phyloP scores from a whole-genome alignment of 2,888 invertebrate species.

The Yponomeuta sedellus region DNA sequence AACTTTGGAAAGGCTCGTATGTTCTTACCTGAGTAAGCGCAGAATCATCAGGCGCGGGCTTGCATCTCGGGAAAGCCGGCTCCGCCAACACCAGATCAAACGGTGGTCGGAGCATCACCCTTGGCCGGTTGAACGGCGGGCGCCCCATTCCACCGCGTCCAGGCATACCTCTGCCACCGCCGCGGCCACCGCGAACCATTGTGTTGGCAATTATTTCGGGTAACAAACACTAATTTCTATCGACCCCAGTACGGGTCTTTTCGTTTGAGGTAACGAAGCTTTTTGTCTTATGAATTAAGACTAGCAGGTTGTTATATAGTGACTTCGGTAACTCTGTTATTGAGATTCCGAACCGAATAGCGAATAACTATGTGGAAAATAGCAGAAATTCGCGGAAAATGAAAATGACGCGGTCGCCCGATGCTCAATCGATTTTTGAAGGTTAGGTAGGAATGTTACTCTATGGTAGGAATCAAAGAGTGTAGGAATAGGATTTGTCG shows the following conservation, averaged over 20 bases:
- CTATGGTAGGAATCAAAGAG: too few relatives aligned
- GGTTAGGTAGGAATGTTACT: too few relatives aligned
- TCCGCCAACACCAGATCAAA: slow-evolving; percentile 93
- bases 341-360: background rate
- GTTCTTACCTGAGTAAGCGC: slow-evolving; percentile 83
- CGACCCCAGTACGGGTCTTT: background rate
- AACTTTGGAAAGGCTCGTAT: too few relatives aligned
- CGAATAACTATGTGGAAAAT: background rate
- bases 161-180: slow-evolving; percentile 82
- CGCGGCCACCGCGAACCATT: slow-evolving; percentile 84
- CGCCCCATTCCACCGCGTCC: slow-evolving; percentile 79
- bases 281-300: background rate
- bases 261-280: background rate
- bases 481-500: too few relatives aligned
- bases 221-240: background rate
- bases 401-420: background rate
- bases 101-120: slow-evolving; percentile 81
- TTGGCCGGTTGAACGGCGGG: slow-evolving; percentile 62
- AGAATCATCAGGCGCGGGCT: slow-evolving; percentile 88
- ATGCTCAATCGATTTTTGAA: background rate
- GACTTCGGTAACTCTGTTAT: background rate
- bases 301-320: background rate
- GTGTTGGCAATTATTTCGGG: slow-evolving; percentile 21
- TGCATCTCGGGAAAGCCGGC: slow-evolving; percentile 89
- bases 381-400: background rate